Percentiles rank a stretch among this genome's conserved stretches.
Evolutionary conservation across 2,113 vertebrate species (phyloP).

Genomic region (Oreochromis aureus): DNA sequence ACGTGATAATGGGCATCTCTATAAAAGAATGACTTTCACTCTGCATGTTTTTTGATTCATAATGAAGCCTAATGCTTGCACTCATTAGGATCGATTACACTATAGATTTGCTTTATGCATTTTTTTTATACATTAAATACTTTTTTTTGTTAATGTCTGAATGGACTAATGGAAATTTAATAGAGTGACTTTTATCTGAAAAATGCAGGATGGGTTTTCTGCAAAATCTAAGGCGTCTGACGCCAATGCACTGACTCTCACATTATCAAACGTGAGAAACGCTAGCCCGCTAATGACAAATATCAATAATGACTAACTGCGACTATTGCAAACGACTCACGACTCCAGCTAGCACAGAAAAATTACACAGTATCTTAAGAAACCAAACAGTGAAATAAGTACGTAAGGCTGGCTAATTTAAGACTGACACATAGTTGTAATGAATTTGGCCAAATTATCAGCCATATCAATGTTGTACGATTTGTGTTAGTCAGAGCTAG

Average conservation of each 20-base stretch:
- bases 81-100: not conserved
- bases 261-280: not conserved
- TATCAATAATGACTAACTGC: not conserved
- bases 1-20: not conserved
- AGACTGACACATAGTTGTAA: not conserved
- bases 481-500: not conserved
- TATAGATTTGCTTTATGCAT: not conserved
- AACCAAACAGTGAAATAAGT: not conserved
- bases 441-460: not conserved
- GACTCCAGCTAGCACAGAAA: not conserved
- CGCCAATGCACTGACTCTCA: not conserved
- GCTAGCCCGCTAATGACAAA: not conserved
- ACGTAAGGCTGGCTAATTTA: not conserved
- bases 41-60: not conserved
- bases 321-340: not conserved
- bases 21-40: not conserved
- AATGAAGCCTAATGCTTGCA: not conserved
- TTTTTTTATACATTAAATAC: not conserved
- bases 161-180: not conserved
- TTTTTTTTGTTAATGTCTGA: not conserved
- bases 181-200: not conserved
- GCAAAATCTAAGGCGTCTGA: not conserved
- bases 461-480: not conserved
- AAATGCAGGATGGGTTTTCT: not conserved
- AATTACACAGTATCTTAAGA: not conserved